A percentile compares a stretch with the other conserved stretches of the same genome.
Conservation (phyloP, 2,888 invertebrate genomes). For the Anthoptus insignis region DNA sequence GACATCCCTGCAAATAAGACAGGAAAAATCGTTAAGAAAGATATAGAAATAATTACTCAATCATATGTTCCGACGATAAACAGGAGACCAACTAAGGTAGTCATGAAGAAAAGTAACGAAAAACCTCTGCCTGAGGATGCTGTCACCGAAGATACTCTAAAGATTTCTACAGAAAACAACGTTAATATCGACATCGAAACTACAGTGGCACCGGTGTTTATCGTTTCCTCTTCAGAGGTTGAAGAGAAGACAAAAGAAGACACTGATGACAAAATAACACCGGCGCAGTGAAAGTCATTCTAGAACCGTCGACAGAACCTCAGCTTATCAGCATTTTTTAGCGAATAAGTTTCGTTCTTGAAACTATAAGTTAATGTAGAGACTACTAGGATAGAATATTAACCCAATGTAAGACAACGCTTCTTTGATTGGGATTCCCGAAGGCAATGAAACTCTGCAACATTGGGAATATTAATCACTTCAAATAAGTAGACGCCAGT, state of each 20-base stretch:
- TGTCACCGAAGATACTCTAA: conserved; percentile 47
- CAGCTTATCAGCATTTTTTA: conserved; percentile 80
- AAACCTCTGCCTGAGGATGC: conserved; percentile 52
- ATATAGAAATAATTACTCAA: conserved; percentile 77
- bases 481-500: conserved; percentile 65
- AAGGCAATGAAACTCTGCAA: conserved; percentile 42
- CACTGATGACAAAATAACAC: conserved; percentile 51
- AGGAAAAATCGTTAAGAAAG: conserved; percentile 59
- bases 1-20: conserved; percentile 60
- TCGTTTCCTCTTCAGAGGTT: conserved; percentile 43
- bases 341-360: conserved; percentile 80
- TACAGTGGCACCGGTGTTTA: conserved; percentile 42
- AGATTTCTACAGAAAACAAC: conserved; percentile 39
- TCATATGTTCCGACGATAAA: conserved; percentile 76
- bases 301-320: conserved; percentile 64
- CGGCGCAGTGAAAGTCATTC: conserved; percentile 57
- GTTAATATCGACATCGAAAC: conserved; percentile 32
- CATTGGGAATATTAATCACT: conserved; percentile 56
- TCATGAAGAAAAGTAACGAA: conserved; percentile 69
- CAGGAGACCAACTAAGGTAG: conserved; percentile 74
- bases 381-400: conserved; percentile 74
- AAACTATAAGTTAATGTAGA: conserved; percentile 81
- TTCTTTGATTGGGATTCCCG: conserved; percentile 62
- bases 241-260: conserved; percentile 48
- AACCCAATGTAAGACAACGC: conserved; percentile 59